A percentile compares a stretch with the other conserved stretches of the same genome.
phyloP scores from a whole-genome alignment of 2,113 vertebrate species.

The Setophaga coronata region DNA sequence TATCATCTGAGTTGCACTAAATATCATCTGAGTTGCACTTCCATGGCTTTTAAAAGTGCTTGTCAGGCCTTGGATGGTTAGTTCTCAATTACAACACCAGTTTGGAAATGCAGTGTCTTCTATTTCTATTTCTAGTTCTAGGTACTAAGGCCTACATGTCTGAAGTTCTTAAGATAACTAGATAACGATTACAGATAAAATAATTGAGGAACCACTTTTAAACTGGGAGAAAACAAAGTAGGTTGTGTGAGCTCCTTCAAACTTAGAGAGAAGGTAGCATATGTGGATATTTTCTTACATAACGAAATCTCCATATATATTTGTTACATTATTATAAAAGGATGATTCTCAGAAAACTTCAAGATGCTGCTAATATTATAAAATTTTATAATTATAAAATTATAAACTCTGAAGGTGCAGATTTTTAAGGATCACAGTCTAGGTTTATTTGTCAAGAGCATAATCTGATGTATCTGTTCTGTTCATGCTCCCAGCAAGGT shows the following conservation, averaged over 20 bases:
- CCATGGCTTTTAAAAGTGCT: neutral
- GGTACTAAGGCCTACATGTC: neutral
- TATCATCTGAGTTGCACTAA: neutral
- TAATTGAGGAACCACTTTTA: neutral
- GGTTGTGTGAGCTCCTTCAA: neutral
- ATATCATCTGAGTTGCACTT: neutral
- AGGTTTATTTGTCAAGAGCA: neutral
- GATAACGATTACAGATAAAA: neutral
- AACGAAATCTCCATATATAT: neutral
- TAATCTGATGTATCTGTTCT: neutral
- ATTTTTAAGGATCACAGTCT: neutral
- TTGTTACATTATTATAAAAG: neutral
- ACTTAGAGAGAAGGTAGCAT: neutral
- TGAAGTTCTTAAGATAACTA: neutral
- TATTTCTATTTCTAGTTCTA: neutral
- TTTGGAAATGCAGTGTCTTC: neutral
- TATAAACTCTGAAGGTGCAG: neutral
- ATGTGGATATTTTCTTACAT: neutral
- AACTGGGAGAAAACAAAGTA: neutral
- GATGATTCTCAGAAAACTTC: neutral
- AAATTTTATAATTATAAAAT: neutral
- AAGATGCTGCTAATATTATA: neutral
- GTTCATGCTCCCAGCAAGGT: neutral
- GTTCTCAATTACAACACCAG: neutral
- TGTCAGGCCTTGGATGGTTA: neutral